Base-by-base conservation (phyloP, 2,797 vertebrate species). In the Microtus obscurus region DNA sequence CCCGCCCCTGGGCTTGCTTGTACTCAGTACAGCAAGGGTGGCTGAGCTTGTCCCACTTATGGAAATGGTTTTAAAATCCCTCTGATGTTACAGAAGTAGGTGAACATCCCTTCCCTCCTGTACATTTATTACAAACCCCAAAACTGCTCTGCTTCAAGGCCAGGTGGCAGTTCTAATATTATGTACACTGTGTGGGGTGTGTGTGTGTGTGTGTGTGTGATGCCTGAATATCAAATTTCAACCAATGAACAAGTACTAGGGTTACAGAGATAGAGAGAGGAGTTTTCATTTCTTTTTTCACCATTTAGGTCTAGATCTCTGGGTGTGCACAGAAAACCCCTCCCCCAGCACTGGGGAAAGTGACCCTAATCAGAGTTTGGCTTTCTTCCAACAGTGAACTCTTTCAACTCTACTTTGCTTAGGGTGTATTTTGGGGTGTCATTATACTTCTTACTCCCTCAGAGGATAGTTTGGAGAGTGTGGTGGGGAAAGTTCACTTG, bases 361-460 rank as follows among this genome's bases (percentile, higher is more conserved):
- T 89, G 88, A 79, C 56, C 67, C 79, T 87, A 27, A 11, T 79
- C 69, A 90, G 73, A 91, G 27, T 83, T 63, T 93, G 92, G 86
- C 78, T 92, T 82, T 89, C 76, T 94, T 73, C 92, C 82, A 95
- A 71, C 45, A 94, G 63, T 45, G 69, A 96, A 71, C 78, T 89
- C 85, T 91, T 63, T 61, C 37, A 96, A 81, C 43, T 87, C 82
- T 92, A 40, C 59, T 81, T 96, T 92, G 56, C 56, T 67, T 86
- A 40, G 69, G 77, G 61, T 92, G 14, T 53, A 79, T 82, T 76
- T 87, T 69, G 21, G 37, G 34, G 74, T 96, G 31, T 76, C 82
- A 86, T 93, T 81, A n/a, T n/a, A n/a, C 3, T 76, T 95, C 87
- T 82, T 65, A 56, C 67, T 87, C 85, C 51, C 82, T 93, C 74